Conservation (phyloP, 1,140 invertebrate species). For the Drosophila sturtevanti region DNA sequence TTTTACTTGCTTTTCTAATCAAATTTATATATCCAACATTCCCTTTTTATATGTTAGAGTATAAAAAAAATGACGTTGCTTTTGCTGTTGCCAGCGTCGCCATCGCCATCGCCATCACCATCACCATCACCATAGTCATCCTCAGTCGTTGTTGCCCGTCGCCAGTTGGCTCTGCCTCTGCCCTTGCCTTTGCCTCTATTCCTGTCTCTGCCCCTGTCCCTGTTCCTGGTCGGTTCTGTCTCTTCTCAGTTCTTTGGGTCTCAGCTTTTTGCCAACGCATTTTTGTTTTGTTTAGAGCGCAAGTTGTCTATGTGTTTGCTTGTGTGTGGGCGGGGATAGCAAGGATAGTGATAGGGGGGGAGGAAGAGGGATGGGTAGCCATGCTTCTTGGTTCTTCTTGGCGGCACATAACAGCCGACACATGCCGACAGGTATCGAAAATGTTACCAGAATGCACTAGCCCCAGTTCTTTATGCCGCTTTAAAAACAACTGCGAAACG, state of each 20-base stretch:
- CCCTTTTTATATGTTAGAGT: constrained; percentile 4
- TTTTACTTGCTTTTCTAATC: neutral
- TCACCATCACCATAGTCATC: constrained; percentile 55
- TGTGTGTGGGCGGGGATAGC: constrained; percentile 12
- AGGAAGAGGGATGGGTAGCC: constrained; percentile 27
- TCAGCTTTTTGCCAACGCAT: constrained; percentile 72
- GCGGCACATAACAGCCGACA: constrained; percentile 34
- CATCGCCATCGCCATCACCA: constrained; percentile 55
- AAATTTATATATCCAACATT: neutral
- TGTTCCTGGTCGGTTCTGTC: constrained; percentile 21
- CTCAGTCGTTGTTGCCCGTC: constrained; percentile 20
- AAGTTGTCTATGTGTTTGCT: constrained; percentile 49
- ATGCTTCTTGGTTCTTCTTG: constrained; percentile 59
- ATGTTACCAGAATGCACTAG: constrained; percentile 55
- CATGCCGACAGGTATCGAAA: constrained; percentile 63
- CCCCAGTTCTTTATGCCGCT: constrained; percentile 7
- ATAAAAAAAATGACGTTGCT: constrained; percentile 69
- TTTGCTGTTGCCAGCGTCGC: constrained; percentile 64
- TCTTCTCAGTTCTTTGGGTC: constrained; percentile 11
- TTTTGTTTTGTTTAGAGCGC: constrained; percentile 78
- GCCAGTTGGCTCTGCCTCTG: constrained; percentile 50
- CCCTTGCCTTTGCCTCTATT: neutral
- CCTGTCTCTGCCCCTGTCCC: neutral
- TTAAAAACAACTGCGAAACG: constrained; percentile 4
- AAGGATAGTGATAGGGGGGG: neutral